Evolutionary conservation across 2,113 vertebrate species (phyloP).

Genomic region (Perca fluviatilis): DNA sequence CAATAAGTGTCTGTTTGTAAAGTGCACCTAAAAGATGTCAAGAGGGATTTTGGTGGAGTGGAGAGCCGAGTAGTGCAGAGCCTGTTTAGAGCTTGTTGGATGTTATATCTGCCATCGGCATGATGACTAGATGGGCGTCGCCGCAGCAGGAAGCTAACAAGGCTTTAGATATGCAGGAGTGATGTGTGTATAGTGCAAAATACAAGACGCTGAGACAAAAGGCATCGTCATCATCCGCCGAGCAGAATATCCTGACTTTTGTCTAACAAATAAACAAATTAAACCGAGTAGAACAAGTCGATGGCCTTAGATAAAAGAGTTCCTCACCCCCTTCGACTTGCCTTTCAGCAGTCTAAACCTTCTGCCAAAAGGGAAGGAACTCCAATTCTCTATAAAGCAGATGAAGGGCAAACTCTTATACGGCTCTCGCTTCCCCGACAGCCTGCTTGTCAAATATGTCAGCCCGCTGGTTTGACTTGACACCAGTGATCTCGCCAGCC

Average conservation of each 20-base stretch:
- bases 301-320: conserved; percentile 50
- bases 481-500: conserved; percentile 55
- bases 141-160: conserved; percentile 1
- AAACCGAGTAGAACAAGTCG: conserved; percentile 13
- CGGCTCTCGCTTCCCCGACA: conserved; percentile 44
- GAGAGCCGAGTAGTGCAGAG: neutral
- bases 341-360: conserved; percentile 51
- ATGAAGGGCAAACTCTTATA: conserved; percentile 58
- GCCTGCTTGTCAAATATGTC: conserved; percentile 66
- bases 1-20: conserved; percentile 20
- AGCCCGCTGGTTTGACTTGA: conserved; percentile 42
- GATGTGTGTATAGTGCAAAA: neutral
- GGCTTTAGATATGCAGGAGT: neutral
- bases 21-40: conserved; percentile 20
- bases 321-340: conserved; percentile 28
- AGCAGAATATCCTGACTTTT: conserved; percentile 15
- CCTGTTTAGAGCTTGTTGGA: neutral
- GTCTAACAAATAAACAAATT: conserved; percentile 41
- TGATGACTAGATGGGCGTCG: neutral
- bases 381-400: conserved; percentile 47
- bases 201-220: neutral
- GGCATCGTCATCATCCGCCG: neutral
- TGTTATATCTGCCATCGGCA: conserved; percentile 37
- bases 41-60: conserved; percentile 13
- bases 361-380: conserved; percentile 52